A percentile compares a stretch with the other conserved stretches of the same genome.
Evolutionary conservation across 1,140 invertebrate species (phyloP).

Genomic region (Drosophila tropicalis): DNA sequence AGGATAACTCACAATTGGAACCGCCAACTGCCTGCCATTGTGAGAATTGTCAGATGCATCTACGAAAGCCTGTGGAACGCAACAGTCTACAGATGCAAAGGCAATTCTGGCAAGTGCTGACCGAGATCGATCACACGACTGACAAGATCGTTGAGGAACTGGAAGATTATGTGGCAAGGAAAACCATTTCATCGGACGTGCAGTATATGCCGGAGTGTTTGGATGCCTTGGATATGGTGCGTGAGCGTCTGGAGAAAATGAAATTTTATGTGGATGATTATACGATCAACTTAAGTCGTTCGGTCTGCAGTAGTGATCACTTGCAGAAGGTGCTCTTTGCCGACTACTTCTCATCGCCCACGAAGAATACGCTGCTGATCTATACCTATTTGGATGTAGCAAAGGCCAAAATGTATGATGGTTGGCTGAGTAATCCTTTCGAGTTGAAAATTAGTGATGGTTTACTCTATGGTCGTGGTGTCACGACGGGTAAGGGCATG

Average conservation of each 20-base stretch:
- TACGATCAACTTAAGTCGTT: neutral
- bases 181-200: neutral
- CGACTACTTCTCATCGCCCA: conserved; percentile 42
- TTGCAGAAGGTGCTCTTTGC: conserved; percentile 35
- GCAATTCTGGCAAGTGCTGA: neutral
- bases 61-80: neutral
- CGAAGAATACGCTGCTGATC: conserved; percentile 38
- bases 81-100: neutral
- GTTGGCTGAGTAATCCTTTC: conserved; percentile 42
- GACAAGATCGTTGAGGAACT: neutral
- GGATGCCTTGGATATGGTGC: neutral
- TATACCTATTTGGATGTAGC: conserved; percentile 44
- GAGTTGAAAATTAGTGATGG: neutral
- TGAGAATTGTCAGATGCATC: neutral
- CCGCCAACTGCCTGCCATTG: neutral
- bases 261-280: conserved; percentile 8
- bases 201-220: neutral
- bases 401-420: conserved; percentile 5
- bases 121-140: neutral
- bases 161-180: neutral
- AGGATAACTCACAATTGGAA: neutral
- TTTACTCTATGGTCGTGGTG: conserved; percentile 40
- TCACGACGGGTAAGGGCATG: conserved; percentile 49
- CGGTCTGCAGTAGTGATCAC: neutral
- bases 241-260: conserved; percentile 2